Conservation (phyloP, 2,888 invertebrate species). For the Allacma fusca region DNA sequence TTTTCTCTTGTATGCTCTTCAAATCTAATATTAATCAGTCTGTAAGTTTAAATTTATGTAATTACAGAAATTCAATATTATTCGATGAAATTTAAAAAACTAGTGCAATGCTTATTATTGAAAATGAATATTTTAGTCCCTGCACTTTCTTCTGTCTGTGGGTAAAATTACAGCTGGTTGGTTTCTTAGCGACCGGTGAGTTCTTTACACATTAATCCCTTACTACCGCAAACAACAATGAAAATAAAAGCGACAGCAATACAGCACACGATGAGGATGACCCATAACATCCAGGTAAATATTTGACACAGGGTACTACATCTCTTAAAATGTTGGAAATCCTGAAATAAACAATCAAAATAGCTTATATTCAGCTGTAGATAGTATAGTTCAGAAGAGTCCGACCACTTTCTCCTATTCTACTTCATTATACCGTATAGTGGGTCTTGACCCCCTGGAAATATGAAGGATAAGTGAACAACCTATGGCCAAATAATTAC, state of each 20-base stretch:
- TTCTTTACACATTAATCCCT: background rate
- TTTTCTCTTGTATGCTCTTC: no score
- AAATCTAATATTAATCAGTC: no score
- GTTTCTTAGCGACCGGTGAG: background rate
- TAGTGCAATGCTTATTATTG: background rate
- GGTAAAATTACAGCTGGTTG: no score
- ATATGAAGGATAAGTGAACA: no score
- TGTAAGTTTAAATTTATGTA: no score
- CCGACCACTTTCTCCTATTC: no score
- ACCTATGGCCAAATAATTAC: no score
- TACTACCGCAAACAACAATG: background rate
- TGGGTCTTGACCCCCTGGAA: no score
- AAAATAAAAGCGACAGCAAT: conserved; percentile 10
- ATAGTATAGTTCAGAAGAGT: background rate
- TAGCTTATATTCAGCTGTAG: background rate
- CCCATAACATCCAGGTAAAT: conserved; percentile 8
- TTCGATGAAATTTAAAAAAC: no score
- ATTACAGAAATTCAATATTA: no score
- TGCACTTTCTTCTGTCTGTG: no score
- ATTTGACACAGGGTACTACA: conserved; percentile 10
- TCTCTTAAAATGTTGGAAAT: conserved; percentile 30
- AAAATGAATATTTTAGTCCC: background rate
- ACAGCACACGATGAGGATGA: background rate
- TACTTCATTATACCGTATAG: no score
- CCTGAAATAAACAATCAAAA: conserved; percentile 3